Evolutionary conservation across 1,140 invertebrate species (phyloP), one percentile per base, ranked within the genome.

Genomic region (Zophobas atratus): DNA sequence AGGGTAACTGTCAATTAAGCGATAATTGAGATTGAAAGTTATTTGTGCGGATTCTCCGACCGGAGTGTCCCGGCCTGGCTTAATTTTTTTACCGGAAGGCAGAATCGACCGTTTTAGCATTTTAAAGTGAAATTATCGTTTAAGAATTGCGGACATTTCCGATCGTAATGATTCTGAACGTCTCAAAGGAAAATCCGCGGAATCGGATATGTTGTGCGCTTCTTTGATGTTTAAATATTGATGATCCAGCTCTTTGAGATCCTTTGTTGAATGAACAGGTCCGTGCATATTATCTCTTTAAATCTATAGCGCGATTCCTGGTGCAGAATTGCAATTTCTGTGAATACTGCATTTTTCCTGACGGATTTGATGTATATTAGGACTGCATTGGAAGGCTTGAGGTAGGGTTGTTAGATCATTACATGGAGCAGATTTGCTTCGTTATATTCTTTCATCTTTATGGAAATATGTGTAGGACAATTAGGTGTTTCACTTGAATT

Each of bases 191-290:
- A 43, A 67, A 67, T 67, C 60, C 39, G 60, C 60, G 60, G 39
- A 67, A 67, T 41, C 60, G 60, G 60, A 67, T 67, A 67, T 67
- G 60, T 67, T 67, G 60, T 39, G n/a, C 60, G 60, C 56, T 60
- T 67, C 60, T 67, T 67, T 67, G 60, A 67, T 67, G 60, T 67
- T 67, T 67, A 67, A 67, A 67, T 67, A 67, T 67, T 67, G 60
- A 67, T 67, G 60, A 67, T 39, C 60, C 20, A 43, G 60, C 60
- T 67, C 60, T 60, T 67, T 43, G 38, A 67, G 33, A 67, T 41
- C 60, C 60, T 67, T 67, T 67, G 60, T 67, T 43, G 39, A 67
- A 67, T 43, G 60, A 67, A 67, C 8, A 39, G 39, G 60, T 20
- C 39, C 60, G n/a, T 43, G 2, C 38, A 39, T 67, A 67, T 67